Percentiles rank a stretch among this genome's conserved stretches.
Evolutionary conservation across 2,797 vertebrate species (phyloP).

Genomic region (Borostomias antarcticus): DNA sequence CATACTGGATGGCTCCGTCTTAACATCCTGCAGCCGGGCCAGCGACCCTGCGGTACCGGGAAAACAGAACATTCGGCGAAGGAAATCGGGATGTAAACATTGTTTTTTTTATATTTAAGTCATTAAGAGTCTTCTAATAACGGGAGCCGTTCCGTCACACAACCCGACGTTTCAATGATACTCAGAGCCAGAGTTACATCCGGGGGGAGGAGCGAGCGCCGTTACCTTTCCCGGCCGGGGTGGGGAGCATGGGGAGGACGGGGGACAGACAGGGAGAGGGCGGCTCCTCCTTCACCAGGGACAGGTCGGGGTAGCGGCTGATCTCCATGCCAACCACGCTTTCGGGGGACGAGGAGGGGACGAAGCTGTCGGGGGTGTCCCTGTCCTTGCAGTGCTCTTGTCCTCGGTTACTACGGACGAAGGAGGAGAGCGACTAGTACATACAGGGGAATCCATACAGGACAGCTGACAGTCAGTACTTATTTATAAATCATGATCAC

Average conservation of each 20-base stretch:
- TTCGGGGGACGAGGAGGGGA: slow-evolving; percentile 97
- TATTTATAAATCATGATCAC: too few species aligned
- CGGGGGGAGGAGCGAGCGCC: background rate
- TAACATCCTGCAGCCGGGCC: slow-evolving; percentile 87
- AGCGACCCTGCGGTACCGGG: slow-evolving; percentile 77
- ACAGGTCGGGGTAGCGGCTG: slow-evolving; percentile 93
- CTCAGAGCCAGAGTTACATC: background rate
- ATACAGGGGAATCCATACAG: too few species aligned
- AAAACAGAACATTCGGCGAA: too few species aligned
- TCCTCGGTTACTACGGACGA: slow-evolving; percentile 72
- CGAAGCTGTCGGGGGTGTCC: slow-evolving; percentile 96
- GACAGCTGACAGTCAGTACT: too few species aligned
- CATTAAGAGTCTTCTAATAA: too few species aligned
- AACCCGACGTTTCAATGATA: background rate
- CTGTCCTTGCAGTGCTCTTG: slow-evolving; percentile 92
- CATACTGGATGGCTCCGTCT: slow-evolving; percentile 83
- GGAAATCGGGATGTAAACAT: too few species aligned
- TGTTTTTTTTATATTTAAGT: too few species aligned
- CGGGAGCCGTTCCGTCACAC: too few species aligned
- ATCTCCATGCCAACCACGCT: slow-evolving; percentile 95
- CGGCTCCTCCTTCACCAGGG: slow-evolving; percentile 91
- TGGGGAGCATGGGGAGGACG: slow-evolving; percentile 93
- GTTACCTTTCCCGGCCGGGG: slow-evolving; percentile 88
- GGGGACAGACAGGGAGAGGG: slow-evolving; percentile 90
- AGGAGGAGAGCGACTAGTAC: background rate